Evolutionary conservation across 1,140 invertebrate species (phyloP).

Genomic region (Drosophila bocki): DNA sequence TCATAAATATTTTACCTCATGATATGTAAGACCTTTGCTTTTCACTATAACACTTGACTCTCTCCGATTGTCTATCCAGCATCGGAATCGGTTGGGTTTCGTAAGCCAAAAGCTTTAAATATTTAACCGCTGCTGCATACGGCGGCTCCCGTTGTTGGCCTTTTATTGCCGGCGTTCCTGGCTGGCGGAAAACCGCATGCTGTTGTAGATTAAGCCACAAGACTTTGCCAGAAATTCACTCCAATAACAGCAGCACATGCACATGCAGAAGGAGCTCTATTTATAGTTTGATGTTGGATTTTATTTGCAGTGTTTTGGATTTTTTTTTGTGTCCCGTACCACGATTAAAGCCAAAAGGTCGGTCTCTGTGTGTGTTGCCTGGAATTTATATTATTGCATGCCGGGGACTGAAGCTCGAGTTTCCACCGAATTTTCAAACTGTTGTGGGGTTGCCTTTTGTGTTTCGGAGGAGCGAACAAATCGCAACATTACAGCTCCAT

Average conservation of each 20-base stretch:
- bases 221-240: slow-evolving; percentile 66
- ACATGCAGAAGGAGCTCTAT: slow-evolving; percentile 38
- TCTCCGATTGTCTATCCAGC: slow-evolving; percentile 2
- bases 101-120: slow-evolving; percentile 37
- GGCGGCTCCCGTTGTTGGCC: slow-evolving; percentile 36
- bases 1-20: slow-evolving; percentile 12
- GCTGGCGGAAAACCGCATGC: slow-evolving; percentile 50
- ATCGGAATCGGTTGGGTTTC: slow-evolving; percentile 9
- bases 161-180: slow-evolving; percentile 53
- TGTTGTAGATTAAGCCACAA: slow-evolving; percentile 69
- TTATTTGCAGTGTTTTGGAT: slow-evolving; percentile 35
- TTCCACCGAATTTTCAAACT: background rate
- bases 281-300: slow-evolving; percentile 62
- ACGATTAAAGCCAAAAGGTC: slow-evolving; percentile 41
- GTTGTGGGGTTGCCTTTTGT: slow-evolving; percentile 18
- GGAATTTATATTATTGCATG: slow-evolving; percentile 81
- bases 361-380: slow-evolving; percentile 25
- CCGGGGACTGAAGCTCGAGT: slow-evolving; percentile 48
- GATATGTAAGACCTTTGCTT: slow-evolving; percentile 1
- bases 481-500: slow-evolving; percentile 60
- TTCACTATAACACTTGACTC: background rate
- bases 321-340: slow-evolving; percentile 11
- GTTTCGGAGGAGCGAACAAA: slow-evolving; percentile 33
- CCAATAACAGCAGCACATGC: slow-evolving; percentile 51
- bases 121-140: slow-evolving; percentile 44